Base-by-base conservation (phyloP, 2,888 invertebrate species). In the Ramazzottius varieornatus region DNA sequence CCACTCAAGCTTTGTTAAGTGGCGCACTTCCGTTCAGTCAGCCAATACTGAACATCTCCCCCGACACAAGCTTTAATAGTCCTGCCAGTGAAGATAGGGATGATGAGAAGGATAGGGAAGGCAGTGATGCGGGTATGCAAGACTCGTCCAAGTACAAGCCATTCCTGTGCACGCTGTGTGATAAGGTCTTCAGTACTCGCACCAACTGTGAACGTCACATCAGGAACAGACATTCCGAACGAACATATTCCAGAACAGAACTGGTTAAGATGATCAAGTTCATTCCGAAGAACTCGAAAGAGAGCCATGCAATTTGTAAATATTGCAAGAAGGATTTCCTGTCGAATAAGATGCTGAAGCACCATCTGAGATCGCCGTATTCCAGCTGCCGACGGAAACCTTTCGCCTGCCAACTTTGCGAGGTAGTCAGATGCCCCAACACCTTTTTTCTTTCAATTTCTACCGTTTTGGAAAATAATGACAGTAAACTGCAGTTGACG, bases 181-280 rank as follows among this genome's bases (percentile, higher is more conserved):
- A 88, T 72, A 92, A 89, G 73, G 91, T 92, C 1, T 94, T 94
- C 76, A 93, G 93, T 33, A 93, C 93, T 0, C 92, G 93, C 78
- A 92, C 93, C 1, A 93, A 94, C 74, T 94, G 94, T 75, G 93
- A 94, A 77, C 81, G 93, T 2, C 93, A 94, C 75, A 81, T 93
- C 71, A 81, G 91, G 69, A 93, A 93, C 75, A 82, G 90, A 32
- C 93, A 93, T 72, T 84, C 85, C 0, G 88, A 88, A 75, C 82
- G 83, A 1, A 84, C 86, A 4, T 54, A 54, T 29, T 54, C 54
- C 20, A 8, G 54, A 13, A 8, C 20, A 24, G 54, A 54, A 29
- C 54, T 54, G 54, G 54, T 54, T 24, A 54, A 54, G 54, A 8
- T 54, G 54, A 54, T 54, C 29, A 54, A 54, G 54, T 54, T 54